Base-by-base conservation (phyloP, 2,888 invertebrate species). In the Synanthedon myopaeformis region DNA sequence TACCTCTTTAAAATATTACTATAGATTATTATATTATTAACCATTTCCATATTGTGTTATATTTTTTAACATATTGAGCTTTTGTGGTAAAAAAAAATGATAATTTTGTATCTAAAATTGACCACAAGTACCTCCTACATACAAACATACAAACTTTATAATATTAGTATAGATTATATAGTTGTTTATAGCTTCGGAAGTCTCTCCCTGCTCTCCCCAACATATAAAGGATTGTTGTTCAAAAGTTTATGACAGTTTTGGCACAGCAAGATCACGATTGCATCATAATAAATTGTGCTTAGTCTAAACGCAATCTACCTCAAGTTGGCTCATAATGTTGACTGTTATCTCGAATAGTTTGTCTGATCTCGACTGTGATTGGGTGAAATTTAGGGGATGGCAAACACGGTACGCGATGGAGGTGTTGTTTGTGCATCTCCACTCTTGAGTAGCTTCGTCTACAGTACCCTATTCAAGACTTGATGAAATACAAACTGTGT, bases 401-500 rank as follows among this genome's bases (percentile, higher is more conserved):
- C 71, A 70, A 74, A 74, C 71, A 72, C 58, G 45, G 45, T 49
- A 73, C 70, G 74, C 73, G 73, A 74, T 73, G 73, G 61, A 61
- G 60, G 59, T 67, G 62, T 66, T 77, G 79, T 81, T 76, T 79
- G 70, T 68, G 55, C 67, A 68, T 59, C 65, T 67, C 69, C 71
- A 54, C 61, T 68, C 69, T 71, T 79, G 73, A 79, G 79, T 77
- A 69, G 49, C 42, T 52, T 49, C 11, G 14, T 17, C 17, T 19
- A 41, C 49, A 11, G 42, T 49, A 48, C 63, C 68, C 70, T 76
- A 78, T 81, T 82, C 77, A 80, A 67, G 61, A 64, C 72, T 74
- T 79, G 82, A 86, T 84, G 85, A 76, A 84, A 83, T 74, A 82
- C 80, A 85, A 85, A 85, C 83, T 83, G 71, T 82, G 84, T 79